phyloP scores from a whole-genome alignment of 2,797 vertebrate genomes.

The Phalanger gymnotis region DNA sequence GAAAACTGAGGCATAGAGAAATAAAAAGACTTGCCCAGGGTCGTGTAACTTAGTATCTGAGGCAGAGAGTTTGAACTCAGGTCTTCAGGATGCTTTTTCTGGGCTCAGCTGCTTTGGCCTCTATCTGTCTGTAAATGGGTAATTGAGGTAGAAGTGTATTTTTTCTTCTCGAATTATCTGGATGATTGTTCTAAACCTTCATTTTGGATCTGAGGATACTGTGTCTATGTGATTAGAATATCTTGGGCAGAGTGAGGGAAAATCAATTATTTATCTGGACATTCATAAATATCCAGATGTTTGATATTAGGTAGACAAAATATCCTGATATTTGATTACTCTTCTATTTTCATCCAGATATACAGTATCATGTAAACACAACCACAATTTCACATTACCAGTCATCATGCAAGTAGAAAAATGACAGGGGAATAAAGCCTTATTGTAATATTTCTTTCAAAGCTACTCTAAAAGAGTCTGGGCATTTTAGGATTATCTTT shows the following conservation, averaged over 20 bases:
- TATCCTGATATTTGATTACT: not conserved
- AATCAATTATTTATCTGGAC: not conserved
- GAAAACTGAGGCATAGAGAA: not conserved
- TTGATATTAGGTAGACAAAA: conserved; percentile 8
- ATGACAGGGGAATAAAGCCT: not conserved
- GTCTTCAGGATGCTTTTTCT: not conserved
- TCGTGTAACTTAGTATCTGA: not conserved
- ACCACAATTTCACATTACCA: not conserved
- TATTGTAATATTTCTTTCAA: not conserved
- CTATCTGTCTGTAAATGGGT: not conserved
- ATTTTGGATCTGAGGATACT: not conserved
- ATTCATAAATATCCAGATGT: not conserved
- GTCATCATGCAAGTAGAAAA: not conserved
- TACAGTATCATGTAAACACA: not conserved
- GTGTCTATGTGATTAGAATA: not conserved
- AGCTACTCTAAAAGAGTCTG: accelerated
- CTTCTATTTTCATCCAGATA: conserved; percentile 27
- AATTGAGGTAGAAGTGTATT: not conserved
- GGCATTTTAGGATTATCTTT: not conserved
- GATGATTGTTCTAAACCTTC: not conserved
- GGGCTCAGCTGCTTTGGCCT: not conserved
- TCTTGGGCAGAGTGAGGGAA: not conserved
- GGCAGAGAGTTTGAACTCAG: not conserved
- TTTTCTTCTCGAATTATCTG: not conserved
- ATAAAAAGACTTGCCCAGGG: not conserved